Evolutionary conservation across 2,888 invertebrate species (phyloP), one percentile per base, ranked within the genome.

Genomic region (Oxyteleia sp.): DNA sequence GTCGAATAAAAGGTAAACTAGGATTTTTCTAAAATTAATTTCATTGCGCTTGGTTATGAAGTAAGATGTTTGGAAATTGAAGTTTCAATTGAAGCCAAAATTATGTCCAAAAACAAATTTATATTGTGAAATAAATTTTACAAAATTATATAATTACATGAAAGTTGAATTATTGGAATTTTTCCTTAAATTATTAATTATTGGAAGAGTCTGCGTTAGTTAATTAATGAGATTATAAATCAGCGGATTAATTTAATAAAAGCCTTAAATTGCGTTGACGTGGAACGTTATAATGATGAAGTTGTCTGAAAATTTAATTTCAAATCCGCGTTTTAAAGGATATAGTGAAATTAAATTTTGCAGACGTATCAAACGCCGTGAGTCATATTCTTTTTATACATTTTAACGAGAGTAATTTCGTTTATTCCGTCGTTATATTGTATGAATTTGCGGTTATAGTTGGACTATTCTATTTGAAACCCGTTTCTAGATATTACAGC

Each of bases 351-450:
- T 68, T 66, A 47, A 66, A 38, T 76, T 68, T 59, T 76, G 49
- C 59, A n/a, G 18, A 49, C 51, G 51, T 68, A 76, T 63, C 57
- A 16, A 74, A 57, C 43, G 43, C 8, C 23, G 38, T 71, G 79
- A 79, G 71, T 72, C 80, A 80, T 35, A 16, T 1, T 55, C 80
- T 80, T 64, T 72, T 72, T 51, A 80, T 80, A 80, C 51, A 72
- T 45, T 64, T 71, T 64, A 64, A 71, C 64, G 71, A 79, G 64
- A 38, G 64, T 55, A 79, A 79, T 64, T 80, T 59, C 59, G 72
- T 32, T 69, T 63, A 49, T 79, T 71, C 32, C 15, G 18, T 11
- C 10, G 23, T 13, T 35, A 45, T 69, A 69, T 47, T 47, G 35
- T 45, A 16, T 51, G 20, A 63, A 47, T 61, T 66, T 29, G 32